phyloP scores from a whole-genome alignment of 2,888 invertebrate genomes.

The Nomada ferruginata region DNA sequence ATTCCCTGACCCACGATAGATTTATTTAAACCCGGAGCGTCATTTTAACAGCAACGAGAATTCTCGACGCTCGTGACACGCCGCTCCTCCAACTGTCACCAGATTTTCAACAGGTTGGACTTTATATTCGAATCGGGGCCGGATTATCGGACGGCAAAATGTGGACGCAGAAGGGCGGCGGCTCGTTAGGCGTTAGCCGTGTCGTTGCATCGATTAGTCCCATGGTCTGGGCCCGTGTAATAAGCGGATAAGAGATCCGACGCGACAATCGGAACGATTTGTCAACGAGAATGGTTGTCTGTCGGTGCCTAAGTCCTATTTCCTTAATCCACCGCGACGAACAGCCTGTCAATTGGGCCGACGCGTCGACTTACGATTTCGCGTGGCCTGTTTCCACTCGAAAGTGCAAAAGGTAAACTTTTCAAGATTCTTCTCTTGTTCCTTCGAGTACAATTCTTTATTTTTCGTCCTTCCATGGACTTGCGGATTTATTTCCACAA shows the following conservation, averaged over 20 bases:
- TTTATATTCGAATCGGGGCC: slow-evolving; percentile 53
- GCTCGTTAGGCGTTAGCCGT: slow-evolving; percentile 60
- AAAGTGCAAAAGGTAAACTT: not conserved
- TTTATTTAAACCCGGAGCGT: not conserved
- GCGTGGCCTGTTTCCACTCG: slow-evolving; percentile 7
- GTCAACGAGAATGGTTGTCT: slow-evolving; percentile 49
- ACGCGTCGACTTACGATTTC: slow-evolving; percentile 33
- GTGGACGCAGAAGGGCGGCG: slow-evolving; percentile 19
- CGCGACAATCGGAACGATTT: slow-evolving; percentile 59
- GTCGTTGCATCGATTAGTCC: slow-evolving; percentile 52
- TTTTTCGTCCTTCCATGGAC: not conserved
- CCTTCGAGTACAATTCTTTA: not conserved
- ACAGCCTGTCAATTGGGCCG: slow-evolving; percentile 38
- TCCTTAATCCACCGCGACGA: slow-evolving; percentile 66
- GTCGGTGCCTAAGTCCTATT: slow-evolving; percentile 54
- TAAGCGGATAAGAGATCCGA: slow-evolving; percentile 60
- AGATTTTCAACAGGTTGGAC: slow-evolving; percentile 59
- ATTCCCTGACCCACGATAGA: not conserved
- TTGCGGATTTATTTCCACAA: slow-evolving; percentile 1
- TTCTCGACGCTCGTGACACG: not conserved
- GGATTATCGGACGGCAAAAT: slow-evolving; percentile 52
- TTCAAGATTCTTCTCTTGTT: no score
- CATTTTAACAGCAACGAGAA: not conserved
- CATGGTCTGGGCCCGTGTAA: slow-evolving; percentile 46
- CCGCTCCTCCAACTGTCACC: slow-evolving; percentile 32